Evolutionary conservation across 2,797 vertebrate species (phyloP).

Genomic region (Falco novaeseelandiae): DNA sequence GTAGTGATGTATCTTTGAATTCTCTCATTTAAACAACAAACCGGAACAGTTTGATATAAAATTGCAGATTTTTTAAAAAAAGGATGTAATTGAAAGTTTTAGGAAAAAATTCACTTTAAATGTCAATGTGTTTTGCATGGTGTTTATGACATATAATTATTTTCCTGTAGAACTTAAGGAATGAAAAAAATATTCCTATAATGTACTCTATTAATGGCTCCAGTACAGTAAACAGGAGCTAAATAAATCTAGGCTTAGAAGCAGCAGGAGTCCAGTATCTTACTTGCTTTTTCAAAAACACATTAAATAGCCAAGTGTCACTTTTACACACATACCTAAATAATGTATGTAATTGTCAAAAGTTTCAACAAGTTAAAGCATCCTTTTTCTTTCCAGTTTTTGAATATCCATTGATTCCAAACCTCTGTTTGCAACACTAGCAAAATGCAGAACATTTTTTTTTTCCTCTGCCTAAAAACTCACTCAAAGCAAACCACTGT

Average conservation of each 20-base stretch:
- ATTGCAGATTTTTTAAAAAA: background rate
- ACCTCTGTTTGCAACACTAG: background rate
- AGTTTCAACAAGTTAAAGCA: background rate
- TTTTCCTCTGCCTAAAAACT: background rate
- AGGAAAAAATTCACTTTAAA: background rate
- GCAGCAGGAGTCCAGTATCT: background rate
- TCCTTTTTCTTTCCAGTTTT: background rate
- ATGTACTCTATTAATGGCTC: background rate
- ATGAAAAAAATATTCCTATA: background rate
- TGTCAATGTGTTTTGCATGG: background rate
- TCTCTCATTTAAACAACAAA: background rate
- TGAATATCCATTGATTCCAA: background rate
- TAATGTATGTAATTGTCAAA: background rate
- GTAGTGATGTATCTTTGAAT: background rate
- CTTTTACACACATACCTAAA: background rate
- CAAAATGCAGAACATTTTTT: background rate
- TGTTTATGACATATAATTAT: background rate
- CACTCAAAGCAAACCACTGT: background rate
- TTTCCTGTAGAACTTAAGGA: background rate
- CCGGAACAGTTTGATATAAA: background rate
- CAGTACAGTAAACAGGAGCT: background rate
- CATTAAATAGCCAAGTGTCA: background rate
- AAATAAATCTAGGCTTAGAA: background rate
- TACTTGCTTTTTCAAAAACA: background rate
- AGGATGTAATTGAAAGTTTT: background rate